Evolutionary conservation across 1,140 invertebrate species (phyloP).

Genomic region (Galleria mellonella): DNA sequence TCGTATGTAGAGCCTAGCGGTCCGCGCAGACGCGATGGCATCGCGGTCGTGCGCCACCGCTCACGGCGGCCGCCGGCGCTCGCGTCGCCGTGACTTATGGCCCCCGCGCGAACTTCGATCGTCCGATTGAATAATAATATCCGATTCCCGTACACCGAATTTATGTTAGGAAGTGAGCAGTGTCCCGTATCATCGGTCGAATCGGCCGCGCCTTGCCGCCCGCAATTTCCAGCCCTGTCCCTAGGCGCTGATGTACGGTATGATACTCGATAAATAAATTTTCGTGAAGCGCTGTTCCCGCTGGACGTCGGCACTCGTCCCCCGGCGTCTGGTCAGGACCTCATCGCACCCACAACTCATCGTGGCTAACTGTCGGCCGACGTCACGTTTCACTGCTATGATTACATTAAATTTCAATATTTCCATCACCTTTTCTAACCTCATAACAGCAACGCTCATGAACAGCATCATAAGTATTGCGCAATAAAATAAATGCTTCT

Average conservation of each 20-base stretch:
- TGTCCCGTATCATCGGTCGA: constrained; percentile 55
- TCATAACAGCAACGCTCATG: constrained; percentile 9
- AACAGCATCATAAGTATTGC: too few species aligned
- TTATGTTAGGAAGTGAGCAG: constrained; percentile 69
- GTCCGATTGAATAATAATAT: constrained; percentile 71
- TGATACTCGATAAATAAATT: constrained; percentile 60
- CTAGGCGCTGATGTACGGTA: constrained; percentile 35
- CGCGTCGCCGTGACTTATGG: constrained; percentile 68
- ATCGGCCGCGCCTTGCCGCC: constrained; percentile 41
- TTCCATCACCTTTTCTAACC: constrained; percentile 12
- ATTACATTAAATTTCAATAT: constrained; percentile 33
- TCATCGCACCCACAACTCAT: constrained; percentile 29
- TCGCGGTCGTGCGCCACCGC: constrained; percentile 64
- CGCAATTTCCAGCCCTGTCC: constrained; percentile 47
- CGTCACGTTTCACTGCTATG: constrained; percentile 36
- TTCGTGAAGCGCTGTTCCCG: constrained; percentile 35
- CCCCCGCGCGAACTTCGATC: constrained; percentile 64
- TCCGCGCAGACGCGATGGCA: constrained; percentile 44
- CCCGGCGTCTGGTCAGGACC: constrained; percentile 11
- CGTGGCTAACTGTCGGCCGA: constrained; percentile 38
- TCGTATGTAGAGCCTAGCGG: constrained; percentile 20
- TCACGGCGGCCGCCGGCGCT: constrained; percentile 65
- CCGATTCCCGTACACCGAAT: constrained; percentile 68
- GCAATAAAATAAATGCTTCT: too few species aligned
- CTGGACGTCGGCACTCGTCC: constrained; percentile 35